These are phyloP conservation scores for Cremastinae sp. DNA, from an alignment of 2,888 invertebrate genomes.

Conservation along the genomic window DNA sequence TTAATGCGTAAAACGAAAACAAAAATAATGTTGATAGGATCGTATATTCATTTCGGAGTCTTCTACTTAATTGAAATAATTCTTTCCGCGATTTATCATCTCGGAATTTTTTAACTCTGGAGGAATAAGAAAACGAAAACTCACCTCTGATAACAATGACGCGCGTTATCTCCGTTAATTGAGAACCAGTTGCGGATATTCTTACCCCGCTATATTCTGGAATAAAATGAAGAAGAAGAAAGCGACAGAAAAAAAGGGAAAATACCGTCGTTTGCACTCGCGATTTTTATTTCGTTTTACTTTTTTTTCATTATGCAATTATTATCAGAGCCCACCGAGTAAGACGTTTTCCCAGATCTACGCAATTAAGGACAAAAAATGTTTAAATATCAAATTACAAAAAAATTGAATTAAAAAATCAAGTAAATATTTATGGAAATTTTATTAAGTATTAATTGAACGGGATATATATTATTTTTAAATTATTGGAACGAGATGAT, in stretches of 20 bases:
- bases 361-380: slow-evolving; percentile 55
- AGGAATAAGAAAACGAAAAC: slow-evolving; percentile 20
- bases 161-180: slow-evolving; percentile 61
- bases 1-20: too few relatives aligned
- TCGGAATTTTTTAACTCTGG: neutral
- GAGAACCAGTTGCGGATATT: slow-evolving; percentile 62
- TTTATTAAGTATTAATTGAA: too few relatives aligned
- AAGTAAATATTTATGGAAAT: neutral
- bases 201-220: slow-evolving; percentile 22
- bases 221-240: slow-evolving; percentile 33
- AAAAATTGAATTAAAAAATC: slow-evolving; percentile 46
- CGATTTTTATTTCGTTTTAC: neutral
- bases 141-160: slow-evolving; percentile 42
- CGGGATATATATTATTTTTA: too few relatives aligned
- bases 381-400: slow-evolving; percentile 11
- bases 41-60: too few relatives aligned
- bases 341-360: slow-evolving; percentile 51
- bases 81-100: neutral
- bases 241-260: neutral
- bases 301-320: neutral
- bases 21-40: too few relatives aligned
- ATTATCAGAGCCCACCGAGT: slow-evolving; percentile 26
- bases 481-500: too few relatives aligned
- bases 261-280: slow-evolving; percentile 32
- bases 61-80: neutral